A percentile compares a stretch with the other conserved stretches of the same genome.
Evolutionary conservation across 2,113 vertebrate species (phyloP).

Genomic region (Laticauda laticaudata): DNA sequence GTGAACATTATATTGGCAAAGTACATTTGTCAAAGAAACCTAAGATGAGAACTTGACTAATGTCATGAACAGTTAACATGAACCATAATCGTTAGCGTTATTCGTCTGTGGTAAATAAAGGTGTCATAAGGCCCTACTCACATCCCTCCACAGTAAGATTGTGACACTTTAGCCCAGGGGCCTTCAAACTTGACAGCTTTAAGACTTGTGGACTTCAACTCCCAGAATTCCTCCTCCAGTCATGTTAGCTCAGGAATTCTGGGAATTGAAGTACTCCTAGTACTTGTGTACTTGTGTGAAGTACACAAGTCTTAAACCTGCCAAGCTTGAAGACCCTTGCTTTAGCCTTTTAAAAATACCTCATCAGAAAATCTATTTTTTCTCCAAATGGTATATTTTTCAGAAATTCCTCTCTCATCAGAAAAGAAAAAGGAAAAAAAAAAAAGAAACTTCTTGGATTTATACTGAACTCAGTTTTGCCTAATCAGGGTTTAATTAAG

Average conservation of each 20-base stretch:
- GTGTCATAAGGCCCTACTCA: not conserved
- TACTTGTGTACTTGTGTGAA: no score
- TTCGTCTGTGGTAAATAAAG: not conserved
- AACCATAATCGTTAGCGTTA: not conserved
- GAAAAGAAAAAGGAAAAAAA: not conserved
- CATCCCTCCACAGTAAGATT: not conserved
- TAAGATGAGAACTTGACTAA: not conserved
- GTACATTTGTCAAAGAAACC: not conserved
- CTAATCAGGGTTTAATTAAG: not conserved
- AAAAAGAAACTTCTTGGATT: not conserved
- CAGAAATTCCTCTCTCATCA: not conserved
- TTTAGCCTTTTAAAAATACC: no score
- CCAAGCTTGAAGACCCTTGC: no score
- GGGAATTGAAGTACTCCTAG: no score
- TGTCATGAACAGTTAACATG: not conserved
- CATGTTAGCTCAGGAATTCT: no score
- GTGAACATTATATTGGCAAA: not conserved
- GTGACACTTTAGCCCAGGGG: not conserved
- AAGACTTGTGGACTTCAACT: no score
- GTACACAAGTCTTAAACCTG: no score
- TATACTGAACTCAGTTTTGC: not conserved
- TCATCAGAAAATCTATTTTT: no score
- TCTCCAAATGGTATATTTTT: not conserved
- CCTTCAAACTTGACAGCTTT: no score
- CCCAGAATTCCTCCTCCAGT: no score